Percentiles rank a stretch among this genome's conserved stretches.
Evolutionary conservation across 2,888 invertebrate genomes (phyloP).

Genomic region (Dryobota labecula): DNA sequence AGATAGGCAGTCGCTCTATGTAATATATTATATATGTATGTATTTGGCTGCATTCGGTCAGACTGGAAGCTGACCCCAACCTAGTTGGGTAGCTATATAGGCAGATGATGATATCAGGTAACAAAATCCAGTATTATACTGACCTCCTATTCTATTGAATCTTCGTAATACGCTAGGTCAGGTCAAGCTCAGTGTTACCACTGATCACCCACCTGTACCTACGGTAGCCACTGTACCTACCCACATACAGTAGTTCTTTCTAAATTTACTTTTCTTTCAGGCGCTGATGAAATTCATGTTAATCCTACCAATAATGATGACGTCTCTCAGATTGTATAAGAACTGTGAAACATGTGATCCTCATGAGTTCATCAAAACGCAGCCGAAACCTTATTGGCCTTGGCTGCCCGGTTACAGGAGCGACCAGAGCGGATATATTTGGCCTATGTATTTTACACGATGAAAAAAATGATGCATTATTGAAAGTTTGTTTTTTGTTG

Average conservation of each 20-base stretch:
- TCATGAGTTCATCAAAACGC: background rate
- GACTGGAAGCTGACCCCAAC: background rate
- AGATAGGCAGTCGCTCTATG: too few relatives aligned
- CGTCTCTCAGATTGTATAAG: conserved; percentile 24
- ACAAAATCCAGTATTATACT: background rate
- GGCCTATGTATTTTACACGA: conserved; percentile 65
- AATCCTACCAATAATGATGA: conserved; percentile 40
- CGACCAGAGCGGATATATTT: conserved; percentile 66
- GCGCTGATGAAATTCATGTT: conserved; percentile 27
- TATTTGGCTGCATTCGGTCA: too few relatives aligned
- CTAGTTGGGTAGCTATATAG: background rate
- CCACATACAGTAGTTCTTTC: background rate
- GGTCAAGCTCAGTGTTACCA: background rate
- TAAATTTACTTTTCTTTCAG: conserved; percentile 37
- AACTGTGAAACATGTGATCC: conserved; percentile 58
- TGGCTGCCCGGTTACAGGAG: conserved; percentile 77
- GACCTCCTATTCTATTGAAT: background rate
- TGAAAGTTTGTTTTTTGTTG: background rate
- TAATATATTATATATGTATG: too few relatives aligned
- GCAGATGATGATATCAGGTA: background rate
- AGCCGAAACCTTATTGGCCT: conserved; percentile 74
- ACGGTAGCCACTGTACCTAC: too few relatives aligned
- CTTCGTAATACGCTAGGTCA: background rate
- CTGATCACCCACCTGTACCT: too few relatives aligned
- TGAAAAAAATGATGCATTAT: background rate